Base-by-base conservation (phyloP, 2,888 invertebrate species). In the Busseola fusca region DNA sequence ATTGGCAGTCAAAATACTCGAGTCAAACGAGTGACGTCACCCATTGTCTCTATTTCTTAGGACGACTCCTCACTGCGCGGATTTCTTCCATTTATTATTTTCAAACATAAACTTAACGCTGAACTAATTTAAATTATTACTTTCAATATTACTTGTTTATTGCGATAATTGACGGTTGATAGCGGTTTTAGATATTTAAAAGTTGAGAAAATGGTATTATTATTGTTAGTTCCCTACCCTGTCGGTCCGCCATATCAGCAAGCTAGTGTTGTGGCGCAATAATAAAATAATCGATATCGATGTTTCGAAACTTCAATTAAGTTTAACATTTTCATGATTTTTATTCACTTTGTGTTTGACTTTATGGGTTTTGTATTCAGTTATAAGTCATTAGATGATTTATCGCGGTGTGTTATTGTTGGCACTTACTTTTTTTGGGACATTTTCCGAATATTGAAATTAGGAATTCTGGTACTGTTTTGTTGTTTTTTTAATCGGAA, bases 241-340 rank as follows among this genome's bases (percentile, higher is more conserved):
- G 79, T 81, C 83, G 74, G 85, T 84, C 86, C 87, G 89, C 90
- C 88, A 89, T 91, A 91, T 92, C 91, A 90, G 90, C 88, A 87
- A 86, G 81, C 77, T 92, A 93, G 93, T 87, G 93, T 68, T 90
- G 91, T 76, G 87, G 84, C 77, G 70, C 74, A 82, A 74, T 77
- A 75, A 69, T 72, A 64, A 65, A 78, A 86, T 65, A 72, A 87
- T 88, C 89, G 91, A 89, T 76, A 87, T 90, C 89, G 90, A 89
- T 86, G 58, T 82, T 82, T 76, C 60, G 72, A 63, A 76, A 83
- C 69, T 73, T 74, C 54, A 74, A 76, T 82, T 74, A 73, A 59
- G 72, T 69, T 83, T 78, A 63, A 72, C 67, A 72, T 81, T 75
- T 73, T 72, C 73, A 63, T 63, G 69, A 52, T 69, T 45, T 69